A percentile compares a stretch with the other conserved stretches of the same genome.
Conservation (phyloP, 2,113 vertebrate species). For the Cyrtonyx montezumae region DNA sequence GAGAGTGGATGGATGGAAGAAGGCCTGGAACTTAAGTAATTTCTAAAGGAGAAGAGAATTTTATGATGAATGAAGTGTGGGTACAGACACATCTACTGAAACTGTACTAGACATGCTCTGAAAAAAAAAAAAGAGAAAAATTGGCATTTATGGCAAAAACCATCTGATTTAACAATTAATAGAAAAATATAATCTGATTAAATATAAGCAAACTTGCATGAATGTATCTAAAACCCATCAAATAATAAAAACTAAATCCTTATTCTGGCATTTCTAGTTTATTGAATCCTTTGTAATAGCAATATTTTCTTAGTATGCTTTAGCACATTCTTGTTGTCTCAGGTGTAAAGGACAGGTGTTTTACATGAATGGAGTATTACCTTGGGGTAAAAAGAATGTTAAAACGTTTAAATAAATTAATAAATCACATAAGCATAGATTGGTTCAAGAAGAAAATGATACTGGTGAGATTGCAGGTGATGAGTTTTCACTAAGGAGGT, state of each 20-base stretch:
- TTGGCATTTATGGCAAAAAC: not conserved
- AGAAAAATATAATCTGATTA: not conserved
- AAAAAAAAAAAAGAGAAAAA: not conserved
- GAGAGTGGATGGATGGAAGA: not conserved
- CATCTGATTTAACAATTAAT: not conserved
- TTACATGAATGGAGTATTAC: not conserved
- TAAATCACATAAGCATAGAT: not conserved
- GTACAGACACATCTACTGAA: not conserved
- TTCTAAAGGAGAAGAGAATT: not conserved
- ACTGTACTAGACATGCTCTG: not conserved
- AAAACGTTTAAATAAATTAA: not conserved
- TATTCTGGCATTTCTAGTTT: not conserved
- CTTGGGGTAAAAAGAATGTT: not conserved
- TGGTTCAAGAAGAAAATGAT: not conserved
- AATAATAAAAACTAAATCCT: not conserved
- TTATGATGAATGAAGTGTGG: not conserved
- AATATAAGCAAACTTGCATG: not conserved
- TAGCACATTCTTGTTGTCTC: not conserved
- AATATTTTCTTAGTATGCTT: not conserved
- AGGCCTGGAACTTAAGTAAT: not conserved
- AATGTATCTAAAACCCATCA: not conserved
- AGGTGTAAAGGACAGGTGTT: not conserved
- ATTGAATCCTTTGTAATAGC: not conserved
- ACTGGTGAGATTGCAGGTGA: not conserved
- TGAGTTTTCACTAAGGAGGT: not conserved